Evolutionary conservation across 64 coral and sea anemone genomes (phyloP), one percentile per base, ranked within the genome.

Genomic region (Catalaphyllia jardinei): DNA sequence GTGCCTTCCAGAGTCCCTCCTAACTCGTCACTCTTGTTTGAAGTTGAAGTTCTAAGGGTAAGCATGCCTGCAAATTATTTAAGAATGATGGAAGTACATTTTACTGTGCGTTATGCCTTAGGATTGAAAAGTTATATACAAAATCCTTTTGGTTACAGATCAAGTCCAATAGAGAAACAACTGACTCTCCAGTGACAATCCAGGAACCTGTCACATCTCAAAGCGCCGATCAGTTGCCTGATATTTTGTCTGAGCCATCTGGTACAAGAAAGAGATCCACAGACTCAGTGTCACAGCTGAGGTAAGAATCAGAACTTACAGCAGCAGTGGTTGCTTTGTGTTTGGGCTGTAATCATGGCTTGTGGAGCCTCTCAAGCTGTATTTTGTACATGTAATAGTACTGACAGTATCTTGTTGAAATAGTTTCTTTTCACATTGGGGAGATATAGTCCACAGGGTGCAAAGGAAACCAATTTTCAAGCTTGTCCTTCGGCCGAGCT

Each of bases 21-120:
- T 24, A 93, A 89, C 60, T 86, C 97, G 18, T 74, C 88, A 71
- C 91, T 99, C 51, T 75, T 99, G 38, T 99, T 99, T 95, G 91
- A 99, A 85, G 91, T 95, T 7, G 97, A 99, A 86, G 85, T 99
- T 72, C 88, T 93, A 15, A 95, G 97, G 84, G 97, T 98, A 83
- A 72, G 92, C 71, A 67, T 57, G 10, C 29, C 31, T 30, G 13
- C 6, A 39, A 29, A 55, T 14, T 13, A 55, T 14, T 57, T 57
- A 57, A 57, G 7, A 6, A 8, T 57, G 54, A 9, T 57, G 54
- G 54, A 57, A 57, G 42, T 46, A 8, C 42, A 46, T 46, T 39
- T 57, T 57, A 57, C 54, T 57, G 54, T 57, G 54, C 10, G 1
- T 57, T 9, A 15, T 14, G 54, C 54, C 10, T 57, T 57, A 57